Evolutionary conservation across 2,888 invertebrate genomes (phyloP), one percentile per base, ranked within the genome.

Genomic region (Lepidocyrtoides sp.): DNA sequence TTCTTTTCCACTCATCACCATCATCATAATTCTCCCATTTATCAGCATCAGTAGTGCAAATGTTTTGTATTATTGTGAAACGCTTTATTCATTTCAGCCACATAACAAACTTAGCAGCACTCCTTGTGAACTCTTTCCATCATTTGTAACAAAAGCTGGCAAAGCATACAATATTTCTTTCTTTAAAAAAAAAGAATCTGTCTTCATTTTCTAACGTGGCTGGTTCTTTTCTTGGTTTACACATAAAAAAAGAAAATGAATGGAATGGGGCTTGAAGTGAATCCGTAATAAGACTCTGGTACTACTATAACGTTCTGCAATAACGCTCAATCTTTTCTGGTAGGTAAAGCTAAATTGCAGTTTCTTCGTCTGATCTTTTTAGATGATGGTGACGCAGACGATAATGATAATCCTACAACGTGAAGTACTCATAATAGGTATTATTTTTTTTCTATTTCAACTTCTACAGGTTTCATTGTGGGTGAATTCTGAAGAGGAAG

Each of bases 121-220:
- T 14, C 32, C 12, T 66, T 17, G 32, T 26, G 29, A 23, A 57
- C 3, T 29, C 63, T 32, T 32, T 14, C 8, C 66, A 66, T 66
- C 66, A 66, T 66, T 10, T n/a, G 32, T n/a, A 66, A 66, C 66
- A 66, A 66, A 66, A 66, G 32, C n/a, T 23, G 32, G 0, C 26
- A 26, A 29, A 66, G n/a, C n/a, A n/a, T n/a, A 32, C 66, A 14
- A 66, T 66, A 23, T 66, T 32, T 66, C 32, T 66, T 32, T 63
- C 17, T 66, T 32, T 32, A 10, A 66, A 32, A n/a, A n/a, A 2
- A 7, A 48, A 17, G 17, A 60, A 26, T 60, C 60, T 60, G 26
- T 26, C 60, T 60, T 60, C 1, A 14, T 36, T 36, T 36, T 36
- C 7, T 66, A 3, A 32, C 32, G 32, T 32, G 32, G n/a, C 5